phyloP scores from a whole-genome alignment of 2,888 invertebrate species.

The Rhogogaster chlorosoma region DNA sequence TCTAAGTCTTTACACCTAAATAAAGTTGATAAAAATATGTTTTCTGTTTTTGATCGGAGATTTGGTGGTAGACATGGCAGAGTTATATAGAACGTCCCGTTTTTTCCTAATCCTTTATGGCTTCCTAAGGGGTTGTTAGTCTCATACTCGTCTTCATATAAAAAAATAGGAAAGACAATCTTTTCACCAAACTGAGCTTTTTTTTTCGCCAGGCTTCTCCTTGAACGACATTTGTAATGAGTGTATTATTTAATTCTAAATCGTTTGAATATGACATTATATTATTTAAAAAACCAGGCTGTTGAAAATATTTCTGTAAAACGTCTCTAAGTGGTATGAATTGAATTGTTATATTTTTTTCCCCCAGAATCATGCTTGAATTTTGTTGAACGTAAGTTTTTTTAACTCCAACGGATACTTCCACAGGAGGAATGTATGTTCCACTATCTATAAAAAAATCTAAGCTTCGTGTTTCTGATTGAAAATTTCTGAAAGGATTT shows the following conservation, averaged over 20 bases:
- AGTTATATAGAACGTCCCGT: background rate
- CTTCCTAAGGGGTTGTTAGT: background rate
- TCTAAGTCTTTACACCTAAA: conserved; percentile 36
- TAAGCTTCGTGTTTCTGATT: background rate
- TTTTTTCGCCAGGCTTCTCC: background rate
- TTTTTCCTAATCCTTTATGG: conserved; percentile 2
- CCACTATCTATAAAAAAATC: background rate
- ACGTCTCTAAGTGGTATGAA: background rate
- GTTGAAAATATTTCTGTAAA: background rate
- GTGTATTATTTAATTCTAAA: background rate
- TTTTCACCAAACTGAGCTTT: background rate
- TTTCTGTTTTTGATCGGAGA: conserved; percentile 49
- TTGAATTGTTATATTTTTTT: background rate
- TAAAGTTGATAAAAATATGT: conserved; percentile 39
- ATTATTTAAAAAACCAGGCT: background rate
- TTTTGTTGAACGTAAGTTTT: background rate
- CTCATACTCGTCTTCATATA: conserved; percentile 13
- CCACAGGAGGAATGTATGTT: background rate
- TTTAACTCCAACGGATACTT: background rate
- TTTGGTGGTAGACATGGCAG: conserved; percentile 11
- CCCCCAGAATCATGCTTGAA: background rate
- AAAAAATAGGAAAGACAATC: background rate
- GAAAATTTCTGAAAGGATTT: background rate
- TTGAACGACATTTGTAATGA: background rate
- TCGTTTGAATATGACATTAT: background rate